Base-by-base conservation (phyloP, 2,113 vertebrate species). In the Nothoprocta perdicaria region DNA sequence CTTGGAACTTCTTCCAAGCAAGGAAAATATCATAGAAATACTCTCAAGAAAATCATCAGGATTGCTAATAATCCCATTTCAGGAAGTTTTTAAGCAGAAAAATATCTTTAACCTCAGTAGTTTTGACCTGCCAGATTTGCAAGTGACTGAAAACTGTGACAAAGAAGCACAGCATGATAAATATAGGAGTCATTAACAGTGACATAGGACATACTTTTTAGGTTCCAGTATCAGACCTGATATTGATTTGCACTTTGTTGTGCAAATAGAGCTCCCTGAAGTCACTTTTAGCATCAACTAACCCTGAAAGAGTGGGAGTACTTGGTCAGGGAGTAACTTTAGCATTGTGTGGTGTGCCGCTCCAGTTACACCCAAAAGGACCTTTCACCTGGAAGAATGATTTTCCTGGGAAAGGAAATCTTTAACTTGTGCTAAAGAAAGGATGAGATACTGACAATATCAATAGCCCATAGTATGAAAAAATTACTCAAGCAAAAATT, bases 261-360 rank as follows among this genome's bases (percentile, higher is more conserved):
- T 76, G 58, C 5, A 65, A 84, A 6, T 67, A 10, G 22, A 75
- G 3, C 17, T 61, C 17, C 14, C 24, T 73, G 58, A 88, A 66
- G 7, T 86, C 40, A 5, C 45, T 63, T 33, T 8, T 35, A 35
- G 12, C 27, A 29, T 55, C 10, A 58, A 48, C 5, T 66, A 50
- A 16, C 38, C 38, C 22, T 69, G 40, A 27, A 60, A 76, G 26
- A n/a, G 19, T 46, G 41, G 27, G 26, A 73, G 3, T 26, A 17
- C 45, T 82, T 79, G 31, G 12, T 61, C 27, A 58, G 33, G 12
- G 74, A 84, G 41, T n/a, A 31, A 8, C 26, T 72, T 52, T 35
- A 68, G 27, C 0, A 74, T 57, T 6, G 40, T 0, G 0, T 26
- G n/a, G 29, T 73, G 26, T 67, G 48, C 13, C 35, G 26, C 40